Evolutionary conservation across 2,888 invertebrate genomes (phyloP), one percentile per base, ranked within the genome.

Genomic region (Lepidochrysops patricia): DNA sequence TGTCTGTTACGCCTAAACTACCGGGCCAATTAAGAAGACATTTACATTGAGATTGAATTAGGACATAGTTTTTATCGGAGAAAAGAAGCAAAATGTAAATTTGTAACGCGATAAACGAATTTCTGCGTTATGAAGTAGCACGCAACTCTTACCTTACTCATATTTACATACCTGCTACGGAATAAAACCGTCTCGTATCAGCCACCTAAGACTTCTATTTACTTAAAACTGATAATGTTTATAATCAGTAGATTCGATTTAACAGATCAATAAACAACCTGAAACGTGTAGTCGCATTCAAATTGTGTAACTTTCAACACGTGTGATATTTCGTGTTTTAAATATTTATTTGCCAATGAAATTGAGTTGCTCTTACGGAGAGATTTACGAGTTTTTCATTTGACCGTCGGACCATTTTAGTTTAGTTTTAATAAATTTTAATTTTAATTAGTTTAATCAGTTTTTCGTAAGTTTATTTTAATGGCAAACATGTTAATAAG

Each of bases 401-500:
- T 86, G 85, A 86, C 82, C 70, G 74, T 73, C 65, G 67, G 63
- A 69, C 23, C 37, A 48, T 50, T 56, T 29, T 26, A 50, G 19
- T 23, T 56, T 57, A 50, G 15, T 29, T 61, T 52, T 57, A 37
- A 5, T 12, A 59, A 32, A 4, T 49, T 23, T 32, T 1, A 29
- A 49, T 12, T 29, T 1, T 27, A 54, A 64, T 71, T 71, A 64
- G 49, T 67, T 60, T 43, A 62, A 66, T 65, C 63, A 68, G 63
- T 62, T 67, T 64, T 62, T 62, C 59, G 29, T 25, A 52, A 66
- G 57, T 69, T 70, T 62, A 50, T 62, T 61, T 66, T 78, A 75
- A 87, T 84, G 84, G 84, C 82, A 69, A 81, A 76, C 62, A 86
- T 85, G 85, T 79, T 85, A 71, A 75, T 85, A 80, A 78, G 86